Conservation (phyloP, 2,113 vertebrate species). For the Clarias macrocephalus region DNA sequence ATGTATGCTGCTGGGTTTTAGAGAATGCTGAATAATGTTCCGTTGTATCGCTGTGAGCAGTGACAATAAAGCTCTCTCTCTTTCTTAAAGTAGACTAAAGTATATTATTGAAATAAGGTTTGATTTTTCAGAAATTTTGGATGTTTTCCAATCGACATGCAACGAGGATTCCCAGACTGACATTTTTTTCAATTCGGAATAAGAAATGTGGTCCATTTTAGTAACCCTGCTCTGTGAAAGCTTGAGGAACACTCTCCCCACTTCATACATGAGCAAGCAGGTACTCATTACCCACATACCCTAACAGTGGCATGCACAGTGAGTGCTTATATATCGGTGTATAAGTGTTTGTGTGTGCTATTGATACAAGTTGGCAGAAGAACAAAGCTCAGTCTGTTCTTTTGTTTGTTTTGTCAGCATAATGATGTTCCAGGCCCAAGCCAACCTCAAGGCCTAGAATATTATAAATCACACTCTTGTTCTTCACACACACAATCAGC, state of each 20-base stretch:
- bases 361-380: constrained; percentile 36
- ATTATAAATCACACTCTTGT: constrained; percentile 50
- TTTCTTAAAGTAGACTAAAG: not conserved
- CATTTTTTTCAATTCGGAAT: not conserved
- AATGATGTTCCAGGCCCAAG: constrained; percentile 39
- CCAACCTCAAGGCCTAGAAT: constrained; percentile 26
- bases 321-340: constrained; percentile 10
- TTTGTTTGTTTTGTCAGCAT: constrained; percentile 47
- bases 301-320: not conserved
- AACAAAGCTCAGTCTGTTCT: constrained; percentile 54
- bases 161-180: not conserved
- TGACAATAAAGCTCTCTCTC: no score
- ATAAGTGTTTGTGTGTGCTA: constrained; percentile 15
- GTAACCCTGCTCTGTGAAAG: not conserved
- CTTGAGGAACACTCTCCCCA: not conserved
- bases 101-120: not conserved
- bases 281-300: not conserved
- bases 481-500: constrained; percentile 41
- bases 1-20: no score
- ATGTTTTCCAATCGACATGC: not conserved
- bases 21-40: no score
- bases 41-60: no score
- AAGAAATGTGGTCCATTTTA: not conserved
- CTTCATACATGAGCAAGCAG: not conserved
- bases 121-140: not conserved